phyloP scores from a whole-genome alignment of 2,113 vertebrate genomes.

The Meleagris gallopavo region DNA sequence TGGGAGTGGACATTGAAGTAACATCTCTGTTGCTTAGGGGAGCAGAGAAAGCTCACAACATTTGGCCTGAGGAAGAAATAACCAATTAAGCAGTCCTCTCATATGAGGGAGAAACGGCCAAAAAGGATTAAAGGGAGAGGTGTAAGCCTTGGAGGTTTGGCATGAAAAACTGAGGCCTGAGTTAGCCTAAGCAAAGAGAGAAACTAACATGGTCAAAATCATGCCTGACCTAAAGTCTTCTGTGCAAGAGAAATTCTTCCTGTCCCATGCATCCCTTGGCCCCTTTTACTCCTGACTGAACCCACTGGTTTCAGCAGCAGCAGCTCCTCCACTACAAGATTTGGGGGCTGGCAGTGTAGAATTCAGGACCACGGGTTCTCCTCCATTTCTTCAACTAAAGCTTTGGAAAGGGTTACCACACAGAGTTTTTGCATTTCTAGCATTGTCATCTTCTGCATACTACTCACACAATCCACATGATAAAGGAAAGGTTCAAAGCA shows the following conservation, averaged over 20 bases:
- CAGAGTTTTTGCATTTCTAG: rapidly evolving
- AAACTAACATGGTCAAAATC: not conserved
- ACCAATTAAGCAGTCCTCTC: conserved; percentile 30
- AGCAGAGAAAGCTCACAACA: conserved; percentile 35
- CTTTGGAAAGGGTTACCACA: rapidly evolving
- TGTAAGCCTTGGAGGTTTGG: conserved; percentile 37
- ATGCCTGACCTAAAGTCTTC: not conserved
- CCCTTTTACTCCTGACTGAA: not conserved
- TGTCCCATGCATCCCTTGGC: not conserved
- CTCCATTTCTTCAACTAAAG: not conserved
- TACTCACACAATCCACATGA: rapidly evolving
- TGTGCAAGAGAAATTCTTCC: not conserved
- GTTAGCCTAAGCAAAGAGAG: not conserved
- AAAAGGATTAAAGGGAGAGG: conserved; percentile 59
- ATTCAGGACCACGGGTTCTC: rapidly evolving
- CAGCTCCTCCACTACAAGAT: rapidly evolving
- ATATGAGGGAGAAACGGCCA: conserved; percentile 33
- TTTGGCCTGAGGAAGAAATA: conserved; percentile 43
- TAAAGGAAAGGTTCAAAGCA: not conserved
- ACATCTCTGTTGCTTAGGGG: conserved; percentile 52
- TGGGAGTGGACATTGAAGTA: conserved; percentile 62
- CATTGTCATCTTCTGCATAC: not conserved
- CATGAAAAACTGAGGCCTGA: not conserved
- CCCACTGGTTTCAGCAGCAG: rapidly evolving
- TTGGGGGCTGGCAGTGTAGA: not conserved